These are phyloP conservation scores for Graptemys geographica DNA, from an alignment of 2,797 vertebrate species.

Conservation along the genomic window DNA sequence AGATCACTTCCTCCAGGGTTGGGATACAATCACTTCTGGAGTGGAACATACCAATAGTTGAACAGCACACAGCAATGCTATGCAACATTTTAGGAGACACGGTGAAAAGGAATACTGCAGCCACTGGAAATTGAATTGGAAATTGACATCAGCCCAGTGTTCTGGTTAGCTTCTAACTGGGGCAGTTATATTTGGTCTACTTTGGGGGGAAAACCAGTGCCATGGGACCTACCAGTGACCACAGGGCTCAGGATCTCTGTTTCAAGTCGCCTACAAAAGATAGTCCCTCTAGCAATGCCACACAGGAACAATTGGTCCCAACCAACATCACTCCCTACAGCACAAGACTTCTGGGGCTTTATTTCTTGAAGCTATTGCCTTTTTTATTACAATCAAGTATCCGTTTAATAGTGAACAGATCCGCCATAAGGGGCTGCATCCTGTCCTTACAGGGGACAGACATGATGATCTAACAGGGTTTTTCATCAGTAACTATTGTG, in stretches of 20 bases:
- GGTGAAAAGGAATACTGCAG: neutral
- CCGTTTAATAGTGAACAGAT: neutral
- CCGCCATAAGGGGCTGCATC: neutral
- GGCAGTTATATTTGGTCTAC: neutral
- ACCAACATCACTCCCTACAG: neutral
- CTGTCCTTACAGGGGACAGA: neutral
- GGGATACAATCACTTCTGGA: neutral
- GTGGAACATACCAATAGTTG: neutral
- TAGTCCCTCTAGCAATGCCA: too few relatives aligned
- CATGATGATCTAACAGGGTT: slow-evolving; percentile 34
- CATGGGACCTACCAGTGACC: neutral
- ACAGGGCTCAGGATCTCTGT: neutral
- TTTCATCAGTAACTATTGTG: slow-evolving; percentile 33
- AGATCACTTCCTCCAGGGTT: neutral
- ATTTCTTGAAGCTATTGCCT: neutral
- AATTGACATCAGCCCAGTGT: neutral
- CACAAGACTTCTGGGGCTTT: neutral
- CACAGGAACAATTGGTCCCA: neutral
- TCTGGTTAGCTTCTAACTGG: neutral
- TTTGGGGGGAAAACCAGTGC: neutral
- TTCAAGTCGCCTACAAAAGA: neutral
- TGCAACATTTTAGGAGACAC: neutral
- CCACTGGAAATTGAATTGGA: neutral
- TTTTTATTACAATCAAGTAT: neutral
- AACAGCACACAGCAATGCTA: neutral